Percentiles rank a stretch among this genome's conserved stretches.
phyloP scores from a whole-genome alignment of 2,113 vertebrate species.

The Struthio camelus region DNA sequence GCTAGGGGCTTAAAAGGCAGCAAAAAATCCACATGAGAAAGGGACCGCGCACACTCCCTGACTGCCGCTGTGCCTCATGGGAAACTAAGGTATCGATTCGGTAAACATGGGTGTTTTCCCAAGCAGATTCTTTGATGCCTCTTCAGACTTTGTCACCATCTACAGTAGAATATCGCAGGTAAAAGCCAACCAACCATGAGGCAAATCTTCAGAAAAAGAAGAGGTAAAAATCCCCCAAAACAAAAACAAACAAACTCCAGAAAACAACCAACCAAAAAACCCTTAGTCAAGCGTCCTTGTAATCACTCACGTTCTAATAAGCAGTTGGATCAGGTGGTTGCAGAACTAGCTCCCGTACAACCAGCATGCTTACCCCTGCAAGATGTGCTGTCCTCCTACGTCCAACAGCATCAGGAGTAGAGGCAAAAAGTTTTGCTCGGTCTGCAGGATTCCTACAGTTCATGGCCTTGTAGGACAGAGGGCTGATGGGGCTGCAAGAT shows the following conservation, averaged over 20 bases:
- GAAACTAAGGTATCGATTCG: background rate
- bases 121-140: background rate
- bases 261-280: background rate
- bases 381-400: conserved; percentile 79
- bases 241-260: too few relatives aligned
- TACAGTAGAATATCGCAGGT: accelerated
- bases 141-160: background rate
- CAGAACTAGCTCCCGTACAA: accelerated
- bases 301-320: background rate
- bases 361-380: conserved; percentile 61
- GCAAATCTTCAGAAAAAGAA: background rate
- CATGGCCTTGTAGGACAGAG: conserved; percentile 88
- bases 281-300: background rate
- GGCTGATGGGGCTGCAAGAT: conserved; percentile 93
- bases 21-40: background rate
- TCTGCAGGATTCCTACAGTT: conserved; percentile 85
- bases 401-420: conserved; percentile 70
- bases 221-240: too few relatives aligned
- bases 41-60: background rate
- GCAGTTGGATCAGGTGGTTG: background rate
- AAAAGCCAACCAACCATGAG: background rate
- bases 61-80: background rate
- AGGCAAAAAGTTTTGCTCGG: conserved; percentile 81
- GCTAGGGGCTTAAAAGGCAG: background rate
- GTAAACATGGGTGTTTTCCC: background rate